phyloP scores from a whole-genome alignment of 2,888 invertebrate species.

The Pyrrhosoma nymphula region DNA sequence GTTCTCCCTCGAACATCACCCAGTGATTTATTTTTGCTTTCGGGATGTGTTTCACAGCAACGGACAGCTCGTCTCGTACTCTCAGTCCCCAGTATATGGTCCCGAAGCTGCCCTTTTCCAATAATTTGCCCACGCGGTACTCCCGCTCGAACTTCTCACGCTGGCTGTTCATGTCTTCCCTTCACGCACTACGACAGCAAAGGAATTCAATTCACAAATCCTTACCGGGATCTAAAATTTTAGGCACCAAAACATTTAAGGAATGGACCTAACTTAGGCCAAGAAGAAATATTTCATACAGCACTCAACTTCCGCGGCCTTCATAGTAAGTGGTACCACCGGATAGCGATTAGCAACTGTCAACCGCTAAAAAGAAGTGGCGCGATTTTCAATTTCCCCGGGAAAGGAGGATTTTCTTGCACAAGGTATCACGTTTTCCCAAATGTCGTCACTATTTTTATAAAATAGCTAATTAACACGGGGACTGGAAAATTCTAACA shows the following conservation, averaged over 20 bases:
- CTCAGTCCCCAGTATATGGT: slow-evolving; percentile 80
- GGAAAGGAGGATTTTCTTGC: too few species aligned
- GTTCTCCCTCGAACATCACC: slow-evolving; percentile 78
- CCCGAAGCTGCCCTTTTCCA: slow-evolving; percentile 82
- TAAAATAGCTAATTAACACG: too few species aligned
- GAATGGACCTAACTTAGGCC: neutral
- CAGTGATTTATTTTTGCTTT: slow-evolving; percentile 80
- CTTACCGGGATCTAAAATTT: neutral
- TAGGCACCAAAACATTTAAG: neutral
- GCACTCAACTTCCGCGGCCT: neutral
- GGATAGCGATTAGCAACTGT: neutral
- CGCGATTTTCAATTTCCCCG: neutral
- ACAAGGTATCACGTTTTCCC: too few species aligned
- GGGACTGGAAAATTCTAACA: too few species aligned
- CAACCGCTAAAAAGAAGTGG: neutral
- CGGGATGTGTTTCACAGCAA: slow-evolving; percentile 80
- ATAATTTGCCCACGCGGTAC: slow-evolving; percentile 76
- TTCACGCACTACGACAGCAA: neutral
- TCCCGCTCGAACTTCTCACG: slow-evolving; percentile 73
- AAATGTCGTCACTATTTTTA: too few species aligned
- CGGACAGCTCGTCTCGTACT: slow-evolving; percentile 78
- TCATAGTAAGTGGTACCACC: neutral
- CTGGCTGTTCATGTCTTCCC: slow-evolving; percentile 39
- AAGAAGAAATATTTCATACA: neutral
- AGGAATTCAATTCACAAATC: neutral